Evolutionary conservation across 1,140 invertebrate genomes (phyloP), one percentile per base, ranked within the genome.

Genomic region (Helicoverpa zea): DNA sequence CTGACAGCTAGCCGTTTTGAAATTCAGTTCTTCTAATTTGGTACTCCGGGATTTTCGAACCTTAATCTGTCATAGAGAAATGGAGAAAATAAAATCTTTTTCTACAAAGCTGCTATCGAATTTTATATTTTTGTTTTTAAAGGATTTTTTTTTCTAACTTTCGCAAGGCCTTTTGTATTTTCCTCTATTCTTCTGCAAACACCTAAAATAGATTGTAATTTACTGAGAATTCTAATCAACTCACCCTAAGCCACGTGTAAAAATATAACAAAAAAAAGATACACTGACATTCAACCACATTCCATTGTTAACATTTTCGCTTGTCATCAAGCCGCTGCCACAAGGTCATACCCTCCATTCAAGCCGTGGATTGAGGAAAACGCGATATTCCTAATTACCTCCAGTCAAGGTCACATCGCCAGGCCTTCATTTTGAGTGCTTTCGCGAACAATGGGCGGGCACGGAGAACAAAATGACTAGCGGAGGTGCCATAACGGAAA

Each of bases 301-400:
- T 18, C 63, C n/a, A n/a, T 66, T 66, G 63, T 66, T 49, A 9
- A 12, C 63, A 29, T 29, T 59, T 29, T 29, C 4, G 58, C 43
- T 47, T 49, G 35, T 66, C 63, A 66, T 49, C 5, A 66, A 16
- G 63, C 63, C 63, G 16, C 63, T 12, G 63, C n/a, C 10, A 59
- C 66, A 70, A 70, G 66, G 66, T 29, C 49, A 52, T 70, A 3
- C 23, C 49, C 16, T 74, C 52, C 43, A 74, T 75, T 35, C 56
- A 61, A 12, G 35, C 47, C 13, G 35, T 29, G 18, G 58, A 63
- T 63, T 14, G 47, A 75, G 73, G 73, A 75, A 75, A 75, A 51
- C 35, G 58, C 35, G 18, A 66, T 66, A 56, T 56, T 61, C 56
- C 58, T 75, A 61, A 75, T 61, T 75, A 29, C 43, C 73, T 10